Conservation (phyloP, 2,888 invertebrate genomes). For the Carterocephalus palaemon region DNA sequence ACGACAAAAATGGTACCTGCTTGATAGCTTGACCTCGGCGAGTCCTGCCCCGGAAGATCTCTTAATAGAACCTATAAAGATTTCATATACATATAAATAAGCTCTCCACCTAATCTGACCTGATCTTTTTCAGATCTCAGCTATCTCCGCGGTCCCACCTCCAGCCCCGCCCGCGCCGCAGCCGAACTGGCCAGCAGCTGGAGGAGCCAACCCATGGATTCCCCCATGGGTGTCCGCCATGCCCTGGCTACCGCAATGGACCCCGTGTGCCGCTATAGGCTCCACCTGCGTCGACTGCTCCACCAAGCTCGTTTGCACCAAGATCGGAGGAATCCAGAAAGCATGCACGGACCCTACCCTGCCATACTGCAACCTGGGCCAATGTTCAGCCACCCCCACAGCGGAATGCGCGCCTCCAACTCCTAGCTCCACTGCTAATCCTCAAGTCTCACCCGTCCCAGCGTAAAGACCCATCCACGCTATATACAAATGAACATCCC, state of each 20-base stretch:
- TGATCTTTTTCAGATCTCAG: slow-evolving; percentile 47
- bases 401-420: slow-evolving; percentile 49
- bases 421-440: slow-evolving; percentile 27
- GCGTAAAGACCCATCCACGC: too few relatives aligned
- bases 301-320: slow-evolving; percentile 62
- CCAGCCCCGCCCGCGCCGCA: slow-evolving; percentile 36
- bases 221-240: slow-evolving; percentile 63
- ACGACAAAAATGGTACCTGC: too few relatives aligned
- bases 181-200: slow-evolving; percentile 34
- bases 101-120: too few relatives aligned
- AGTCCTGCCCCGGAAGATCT: too few relatives aligned
- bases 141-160: slow-evolving; percentile 51
- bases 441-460: too few relatives aligned
- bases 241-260: slow-evolving; percentile 66
- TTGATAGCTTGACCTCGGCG: too few relatives aligned
- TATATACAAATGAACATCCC: too few relatives aligned
- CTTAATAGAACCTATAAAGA: too few relatives aligned
- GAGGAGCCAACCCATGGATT: slow-evolving; percentile 56
- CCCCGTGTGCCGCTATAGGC: slow-evolving; percentile 55
- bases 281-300: slow-evolving; percentile 56
- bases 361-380: slow-evolving; percentile 69
- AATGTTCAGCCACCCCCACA: slow-evolving; percentile 66
- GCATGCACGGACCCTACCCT: slow-evolving; percentile 60
- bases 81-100: too few relatives aligned
- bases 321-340: slow-evolving; percentile 56